phyloP scores from a whole-genome alignment of 2,113 vertebrate species.

The Cephalopholis sonnerati region DNA sequence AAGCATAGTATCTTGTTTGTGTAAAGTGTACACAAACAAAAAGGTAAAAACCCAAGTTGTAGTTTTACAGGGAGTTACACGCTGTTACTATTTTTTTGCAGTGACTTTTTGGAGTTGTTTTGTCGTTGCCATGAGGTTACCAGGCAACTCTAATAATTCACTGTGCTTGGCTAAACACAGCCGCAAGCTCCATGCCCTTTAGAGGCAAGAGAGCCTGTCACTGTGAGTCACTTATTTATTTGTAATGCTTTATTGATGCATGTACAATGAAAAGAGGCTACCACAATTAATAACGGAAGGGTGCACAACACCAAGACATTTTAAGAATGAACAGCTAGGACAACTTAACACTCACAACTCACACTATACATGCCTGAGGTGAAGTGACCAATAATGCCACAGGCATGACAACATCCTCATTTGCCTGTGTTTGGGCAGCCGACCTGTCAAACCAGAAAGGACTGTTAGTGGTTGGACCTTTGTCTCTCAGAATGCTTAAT shows the following conservation, averaged over 20 bases:
- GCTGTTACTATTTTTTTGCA: not conserved
- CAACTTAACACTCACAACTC: no score
- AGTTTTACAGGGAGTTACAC: not conserved
- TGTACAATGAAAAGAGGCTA: no score
- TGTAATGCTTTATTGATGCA: no score
- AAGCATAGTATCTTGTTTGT: no score
- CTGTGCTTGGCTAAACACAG: not conserved
- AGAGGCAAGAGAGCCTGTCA: not conserved
- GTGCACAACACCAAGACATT: no score
- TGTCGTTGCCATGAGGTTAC: not conserved
- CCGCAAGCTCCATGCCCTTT: not conserved
- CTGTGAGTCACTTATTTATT: no score
- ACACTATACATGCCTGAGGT: not conserved
- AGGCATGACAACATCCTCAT: not conserved
- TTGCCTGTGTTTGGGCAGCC: not conserved
- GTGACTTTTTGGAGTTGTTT: not conserved
- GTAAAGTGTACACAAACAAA: not conserved
- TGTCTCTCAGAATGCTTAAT: not conserved
- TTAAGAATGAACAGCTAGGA: no score
- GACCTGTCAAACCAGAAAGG: slow-evolving; percentile 22
- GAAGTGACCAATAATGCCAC: not conserved
- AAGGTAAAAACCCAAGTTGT: not conserved
- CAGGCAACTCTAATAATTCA: not conserved
- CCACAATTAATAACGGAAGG: no score
- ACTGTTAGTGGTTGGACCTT: not conserved